Evolutionary conservation across 2,797 vertebrate genomes (phyloP).

Genomic region (Nasua narica): DNA sequence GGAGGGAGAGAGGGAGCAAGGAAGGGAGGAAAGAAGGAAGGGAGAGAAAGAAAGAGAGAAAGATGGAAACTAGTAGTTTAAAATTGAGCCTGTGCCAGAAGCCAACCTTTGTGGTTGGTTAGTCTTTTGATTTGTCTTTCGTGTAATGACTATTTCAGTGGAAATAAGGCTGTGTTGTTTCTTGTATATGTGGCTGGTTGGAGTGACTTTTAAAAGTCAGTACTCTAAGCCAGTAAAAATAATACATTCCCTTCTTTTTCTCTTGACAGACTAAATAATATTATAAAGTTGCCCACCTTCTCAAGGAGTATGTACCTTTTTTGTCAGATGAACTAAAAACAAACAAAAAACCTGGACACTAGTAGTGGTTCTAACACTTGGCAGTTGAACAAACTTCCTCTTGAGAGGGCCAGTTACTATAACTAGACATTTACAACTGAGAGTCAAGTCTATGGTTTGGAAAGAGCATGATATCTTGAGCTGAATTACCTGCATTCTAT

Average conservation of each 20-base stretch:
- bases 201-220: conserved; percentile 23
- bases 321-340: neutral
- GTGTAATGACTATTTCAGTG: neutral
- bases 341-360: neutral
- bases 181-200: neutral
- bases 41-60: accelerated
- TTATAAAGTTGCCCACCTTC: neutral
- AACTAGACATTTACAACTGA: neutral
- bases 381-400: neutral
- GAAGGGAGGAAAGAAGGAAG: too few relatives aligned
- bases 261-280: neutral
- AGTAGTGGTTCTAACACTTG: neutral
- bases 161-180: neutral
- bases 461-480: neutral
- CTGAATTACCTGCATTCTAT: neutral
- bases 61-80: conserved; percentile 50
- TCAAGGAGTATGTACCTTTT: neutral
- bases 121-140: conserved; percentile 21
- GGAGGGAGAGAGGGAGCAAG: too few relatives aligned
- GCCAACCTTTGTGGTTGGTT: conserved; percentile 34
- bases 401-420: neutral
- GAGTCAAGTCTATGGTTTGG: neutral
- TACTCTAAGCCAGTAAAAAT: conserved; percentile 13
- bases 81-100: conserved; percentile 29
- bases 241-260: neutral